A percentile compares a stretch with the other conserved stretches of the same genome.
Conservation (phyloP, 2,797 vertebrate species). For the Xenops minutus region DNA sequence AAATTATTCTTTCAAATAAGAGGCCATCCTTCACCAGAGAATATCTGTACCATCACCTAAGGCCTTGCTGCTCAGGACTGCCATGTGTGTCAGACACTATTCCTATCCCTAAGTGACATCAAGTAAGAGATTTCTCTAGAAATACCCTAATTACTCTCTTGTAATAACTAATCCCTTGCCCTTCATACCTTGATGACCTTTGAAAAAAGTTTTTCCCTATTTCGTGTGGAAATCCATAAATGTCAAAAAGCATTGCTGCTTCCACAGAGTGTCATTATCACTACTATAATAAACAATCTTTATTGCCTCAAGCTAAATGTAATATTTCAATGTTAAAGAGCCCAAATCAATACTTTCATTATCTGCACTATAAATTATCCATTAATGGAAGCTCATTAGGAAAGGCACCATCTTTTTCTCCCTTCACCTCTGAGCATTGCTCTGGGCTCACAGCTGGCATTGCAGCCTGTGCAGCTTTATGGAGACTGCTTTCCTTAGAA, state of each 20-base stretch:
- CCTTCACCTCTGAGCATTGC: background rate
- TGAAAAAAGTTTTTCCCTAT: background rate
- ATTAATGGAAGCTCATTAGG: constrained; percentile 47
- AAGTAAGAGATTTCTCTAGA: background rate
- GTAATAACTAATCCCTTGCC: background rate
- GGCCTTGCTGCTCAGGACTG: background rate
- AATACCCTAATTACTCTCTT: background rate
- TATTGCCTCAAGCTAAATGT: constrained; percentile 2
- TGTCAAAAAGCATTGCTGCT: background rate
- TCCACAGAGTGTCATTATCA: background rate
- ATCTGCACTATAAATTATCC: constrained; percentile 46
- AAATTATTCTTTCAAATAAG: background rate
- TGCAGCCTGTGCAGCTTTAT: background rate
- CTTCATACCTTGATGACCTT: background rate
- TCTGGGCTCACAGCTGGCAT: background rate
- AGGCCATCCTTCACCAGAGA: background rate
- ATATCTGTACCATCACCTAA: background rate
- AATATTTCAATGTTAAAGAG: constrained; percentile 26
- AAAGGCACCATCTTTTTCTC: background rate
- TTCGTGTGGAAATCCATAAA: background rate
- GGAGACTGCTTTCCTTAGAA: background rate
- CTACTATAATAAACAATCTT: background rate
- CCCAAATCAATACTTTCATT: constrained; percentile 48
- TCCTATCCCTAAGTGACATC: background rate
- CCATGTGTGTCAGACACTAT: background rate